These are phyloP conservation scores for Pocillopora verrucosa DNA, from an alignment of 64 coral and sea anemone genomes.

Conservation along the genomic window DNA sequence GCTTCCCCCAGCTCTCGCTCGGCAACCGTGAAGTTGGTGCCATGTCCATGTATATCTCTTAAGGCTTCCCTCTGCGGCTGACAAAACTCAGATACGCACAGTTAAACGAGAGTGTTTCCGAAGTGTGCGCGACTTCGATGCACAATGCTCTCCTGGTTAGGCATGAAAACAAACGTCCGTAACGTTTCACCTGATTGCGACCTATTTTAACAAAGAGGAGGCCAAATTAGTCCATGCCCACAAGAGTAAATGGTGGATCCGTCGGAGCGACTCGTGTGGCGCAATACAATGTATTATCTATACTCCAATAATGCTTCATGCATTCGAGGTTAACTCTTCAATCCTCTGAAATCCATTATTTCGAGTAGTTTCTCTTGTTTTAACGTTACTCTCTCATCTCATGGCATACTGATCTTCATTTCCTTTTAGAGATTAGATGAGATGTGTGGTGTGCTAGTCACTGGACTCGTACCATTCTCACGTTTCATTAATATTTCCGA, in stretches of 20 bases:
- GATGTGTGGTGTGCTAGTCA: too few relatives aligned
- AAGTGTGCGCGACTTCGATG: slow-evolving; percentile 12
- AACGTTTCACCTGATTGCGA: slow-evolving; percentile 8
- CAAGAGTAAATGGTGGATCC: slow-evolving; percentile 12
- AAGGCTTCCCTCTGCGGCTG: slow-evolving; percentile 1
- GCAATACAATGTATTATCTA: too few relatives aligned
- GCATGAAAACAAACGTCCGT: slow-evolving; percentile 35
- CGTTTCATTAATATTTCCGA: too few relatives aligned
- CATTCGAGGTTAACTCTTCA: too few relatives aligned
- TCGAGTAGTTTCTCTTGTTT: too few relatives aligned
- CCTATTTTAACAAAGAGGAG: slow-evolving; percentile 9
- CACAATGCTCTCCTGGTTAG: neutral
- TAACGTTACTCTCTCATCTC: too few relatives aligned
- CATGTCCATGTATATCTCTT: neutral
- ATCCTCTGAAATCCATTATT: too few relatives aligned
- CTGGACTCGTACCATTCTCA: too few relatives aligned
- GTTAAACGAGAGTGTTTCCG: slow-evolving; percentile 13
- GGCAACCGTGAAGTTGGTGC: neutral
- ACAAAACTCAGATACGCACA: neutral
- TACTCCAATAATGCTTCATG: too few relatives aligned
- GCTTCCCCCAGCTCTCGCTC: neutral
- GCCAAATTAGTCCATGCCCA: slow-evolving; percentile 48
- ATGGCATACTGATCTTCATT: too few relatives aligned
- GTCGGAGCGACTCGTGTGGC: neutral
- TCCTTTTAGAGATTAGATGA: too few relatives aligned